phyloP scores from a whole-genome alignment of 2,888 invertebrate species.

The Marronus borbonicus region DNA sequence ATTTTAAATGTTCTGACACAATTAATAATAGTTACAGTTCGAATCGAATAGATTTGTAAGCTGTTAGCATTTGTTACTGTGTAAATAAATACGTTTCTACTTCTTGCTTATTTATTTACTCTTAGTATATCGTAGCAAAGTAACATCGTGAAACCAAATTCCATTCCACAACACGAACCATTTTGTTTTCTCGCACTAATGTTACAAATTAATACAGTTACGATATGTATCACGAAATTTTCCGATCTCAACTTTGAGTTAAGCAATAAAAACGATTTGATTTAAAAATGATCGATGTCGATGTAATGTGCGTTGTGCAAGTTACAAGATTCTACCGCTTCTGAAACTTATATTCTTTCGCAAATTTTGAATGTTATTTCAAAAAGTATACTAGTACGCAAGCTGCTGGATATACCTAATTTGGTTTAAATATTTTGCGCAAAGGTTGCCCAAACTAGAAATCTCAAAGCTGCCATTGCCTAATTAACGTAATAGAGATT shows the following conservation, averaged over 20 bases:
- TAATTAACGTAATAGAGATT: slow-evolving; percentile 28
- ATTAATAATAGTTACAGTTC: slow-evolving; percentile 14
- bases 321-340: neutral
- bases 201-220: no score
- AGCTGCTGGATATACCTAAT: neutral
- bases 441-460: slow-evolving; percentile 9
- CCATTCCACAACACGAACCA: no score
- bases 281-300: neutral
- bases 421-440: slow-evolving; percentile 11
- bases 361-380: slow-evolving; percentile 9
- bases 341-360: neutral
- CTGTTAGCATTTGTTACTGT: neutral
- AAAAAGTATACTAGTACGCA: neutral
- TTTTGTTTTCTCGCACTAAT: no score
- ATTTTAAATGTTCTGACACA: slow-evolving; percentile 29
- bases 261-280: slow-evolving; percentile 4
- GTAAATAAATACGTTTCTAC: neutral
- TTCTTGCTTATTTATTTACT: neutral
- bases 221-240: neutral
- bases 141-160: no score
- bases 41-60: neutral
- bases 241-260: slow-evolving; percentile 8
- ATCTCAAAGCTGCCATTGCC: slow-evolving; percentile 1
- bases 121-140: no score
- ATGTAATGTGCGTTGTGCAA: neutral